Evolutionary conservation across 1,140 invertebrate species (phyloP), one percentile per base, ranked within the genome.

Genomic region (Hycleus phaleratus): DNA sequence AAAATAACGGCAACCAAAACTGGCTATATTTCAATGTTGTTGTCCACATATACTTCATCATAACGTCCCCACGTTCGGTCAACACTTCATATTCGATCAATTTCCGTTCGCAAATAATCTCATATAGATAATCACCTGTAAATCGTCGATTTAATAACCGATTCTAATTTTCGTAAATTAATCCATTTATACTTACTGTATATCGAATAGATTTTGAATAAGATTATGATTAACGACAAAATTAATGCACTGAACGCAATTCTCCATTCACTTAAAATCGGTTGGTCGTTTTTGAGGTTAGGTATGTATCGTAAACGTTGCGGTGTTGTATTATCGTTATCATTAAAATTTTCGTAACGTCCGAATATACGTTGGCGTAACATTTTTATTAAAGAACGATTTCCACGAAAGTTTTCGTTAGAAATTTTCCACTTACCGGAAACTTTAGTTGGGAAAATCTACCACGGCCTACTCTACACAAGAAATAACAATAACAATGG

Each of bases 1-100:
- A 72, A 5, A 72, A 6, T 4, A 66, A n/a, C 10, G 73, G 71
- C 18, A 72, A 60, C 69, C 71, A 73, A 54, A 68, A 38, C 32
- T 53, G 49, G 48, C 68, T 71, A 49, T 59, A 69, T 50, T 53
- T 61, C n/a, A 64, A 51, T 18, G 56, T 62, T 54, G 52, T 63
- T 49, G 58, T 62, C 68, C 68, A 69, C 3, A 60, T 44, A 53
- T 67, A 60, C 26, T 46, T 57, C 6, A 67, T 62, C 65, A 71
- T 65, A 6, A 68, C 58, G 26, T 68, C 60, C 8, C 69, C 69
- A 61, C 68, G 62, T 56, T 64, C 59, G 1, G 60, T 53, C 7
- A 69, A 26, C 11, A 59, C 56, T 45, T 68, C 58, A 38, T 69
- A 68, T 3, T 56, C 60, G 4, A 71, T 46, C 44, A 70, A 54